Evolutionary conservation across 92 coral and sea anemone genomes (phyloP).

Genomic region (Muricea muricata): DNA sequence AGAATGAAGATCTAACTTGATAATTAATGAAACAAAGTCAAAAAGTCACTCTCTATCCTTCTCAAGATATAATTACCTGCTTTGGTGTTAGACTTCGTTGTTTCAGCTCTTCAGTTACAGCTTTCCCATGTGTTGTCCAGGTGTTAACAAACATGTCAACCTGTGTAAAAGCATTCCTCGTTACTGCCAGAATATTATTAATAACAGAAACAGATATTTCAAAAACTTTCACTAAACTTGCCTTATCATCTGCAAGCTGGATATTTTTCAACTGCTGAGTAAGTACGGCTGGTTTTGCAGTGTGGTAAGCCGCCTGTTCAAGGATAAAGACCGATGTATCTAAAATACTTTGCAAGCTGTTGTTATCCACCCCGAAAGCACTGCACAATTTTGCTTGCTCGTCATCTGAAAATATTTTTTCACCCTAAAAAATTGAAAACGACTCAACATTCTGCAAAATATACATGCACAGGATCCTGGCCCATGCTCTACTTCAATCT

Average conservation of each 20-base stretch:
- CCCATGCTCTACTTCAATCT: no score
- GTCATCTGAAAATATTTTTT: constrained; percentile 84
- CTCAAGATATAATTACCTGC: constrained; percentile 76
- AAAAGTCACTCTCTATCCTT: no score
- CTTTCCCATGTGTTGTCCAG: constrained; percentile 87
- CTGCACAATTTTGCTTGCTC: constrained; percentile 89
- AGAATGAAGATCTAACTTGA: no score
- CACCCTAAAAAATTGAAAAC: constrained; percentile 66
- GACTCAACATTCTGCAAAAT: no score
- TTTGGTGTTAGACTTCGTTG: constrained; percentile 89
- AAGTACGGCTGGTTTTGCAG: constrained; percentile 83
- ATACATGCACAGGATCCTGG: no score
- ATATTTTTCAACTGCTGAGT: constrained; percentile 85
- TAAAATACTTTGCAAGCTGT: constrained; percentile 85
- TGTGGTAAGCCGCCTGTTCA: constrained; percentile 99
- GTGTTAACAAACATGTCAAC: constrained; percentile 77
- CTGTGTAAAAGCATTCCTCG: no score
- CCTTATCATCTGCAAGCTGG: constrained; percentile 83
- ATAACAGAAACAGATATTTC: no score
- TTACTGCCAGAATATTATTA: no score
- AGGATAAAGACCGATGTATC: constrained; percentile 91
- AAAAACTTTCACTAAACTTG: constrained; percentile 19
- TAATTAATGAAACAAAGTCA: no score
- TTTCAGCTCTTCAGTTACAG: constrained; percentile 80
- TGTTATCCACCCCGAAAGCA: constrained; percentile 78